These are phyloP conservation scores for Epinotia bilunana DNA, from an alignment of 2,888 invertebrate species.

Conservation along the genomic window DNA sequence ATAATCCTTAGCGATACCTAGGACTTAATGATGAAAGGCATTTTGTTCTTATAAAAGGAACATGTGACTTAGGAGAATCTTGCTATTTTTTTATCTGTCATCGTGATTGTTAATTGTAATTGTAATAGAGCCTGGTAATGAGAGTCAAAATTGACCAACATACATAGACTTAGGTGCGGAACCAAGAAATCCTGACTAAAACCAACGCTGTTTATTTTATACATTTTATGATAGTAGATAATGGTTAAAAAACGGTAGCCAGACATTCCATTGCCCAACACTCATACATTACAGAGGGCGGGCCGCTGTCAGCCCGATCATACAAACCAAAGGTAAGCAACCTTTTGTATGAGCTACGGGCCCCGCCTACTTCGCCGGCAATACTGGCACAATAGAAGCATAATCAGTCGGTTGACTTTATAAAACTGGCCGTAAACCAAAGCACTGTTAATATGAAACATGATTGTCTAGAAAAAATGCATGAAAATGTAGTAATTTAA, in stretches of 20 bases:
- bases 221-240: not conserved
- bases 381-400: conserved; percentile 1
- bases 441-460: not conserved
- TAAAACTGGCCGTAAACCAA: not conserved
- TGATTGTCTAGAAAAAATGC: not conserved
- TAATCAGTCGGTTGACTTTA: conserved; percentile 2
- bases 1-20: too few relatives aligned
- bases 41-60: too few relatives aligned
- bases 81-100: too few relatives aligned
- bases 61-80: too few relatives aligned
- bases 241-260: conserved; percentile 25
- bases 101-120: too few relatives aligned
- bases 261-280: conserved; percentile 31
- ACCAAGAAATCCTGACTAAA: too few relatives aligned
- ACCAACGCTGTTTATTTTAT: too few relatives aligned
- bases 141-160: not conserved
- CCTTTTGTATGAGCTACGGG: conserved; percentile 30
- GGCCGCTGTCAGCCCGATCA: conserved; percentile 25
- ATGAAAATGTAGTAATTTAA: too few relatives aligned
- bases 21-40: too few relatives aligned
- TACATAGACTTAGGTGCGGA: not conserved
- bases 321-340: conserved; percentile 41
- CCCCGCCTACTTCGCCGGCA: conserved; percentile 26
- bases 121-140: not conserved
- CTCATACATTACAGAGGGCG: conserved; percentile 40